Evolutionary conservation across 2,113 vertebrate species (phyloP).

Genomic region (Guaruba guarouba): DNA sequence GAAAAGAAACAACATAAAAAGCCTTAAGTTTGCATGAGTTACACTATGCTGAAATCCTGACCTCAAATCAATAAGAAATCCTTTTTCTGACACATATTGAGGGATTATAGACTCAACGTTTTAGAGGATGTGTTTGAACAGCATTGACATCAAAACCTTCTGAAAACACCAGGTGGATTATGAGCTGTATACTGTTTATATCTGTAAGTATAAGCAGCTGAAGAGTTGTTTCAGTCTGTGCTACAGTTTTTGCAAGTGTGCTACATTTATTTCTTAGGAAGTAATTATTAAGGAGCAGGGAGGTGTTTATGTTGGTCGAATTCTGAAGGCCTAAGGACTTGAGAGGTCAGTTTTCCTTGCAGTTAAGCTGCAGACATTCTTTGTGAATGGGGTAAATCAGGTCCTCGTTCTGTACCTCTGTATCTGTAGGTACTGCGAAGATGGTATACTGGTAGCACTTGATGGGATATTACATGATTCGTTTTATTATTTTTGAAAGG

Average conservation of each 20-base stretch:
- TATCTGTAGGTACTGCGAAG: not conserved
- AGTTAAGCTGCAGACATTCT: not conserved
- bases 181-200: conserved; percentile 48
- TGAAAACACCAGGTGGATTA: conserved; percentile 60
- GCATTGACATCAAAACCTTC: conserved; percentile 44
- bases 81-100: conserved; percentile 50
- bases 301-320: not conserved
- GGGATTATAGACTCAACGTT: conserved; percentile 54
- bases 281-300: not conserved
- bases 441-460: not conserved
- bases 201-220: conserved; percentile 25
- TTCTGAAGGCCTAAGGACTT: not conserved
- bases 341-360: not conserved
- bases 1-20: conserved; percentile 43
- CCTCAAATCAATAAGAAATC: conserved; percentile 54
- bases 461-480: not conserved
- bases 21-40: conserved; percentile 54
- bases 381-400: not conserved
- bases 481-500: not conserved
- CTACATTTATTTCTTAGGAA: not conserved
- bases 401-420: not conserved
- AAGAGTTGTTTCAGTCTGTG: conserved; percentile 12
- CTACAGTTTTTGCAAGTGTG: not conserved
- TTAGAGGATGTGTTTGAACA: conserved; percentile 45
- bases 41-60: conserved; percentile 40